A percentile compares a stretch with the other conserved stretches of the same genome.
These are phyloP conservation scores for Eurystomus gularis DNA, from an alignment of 2,113 vertebrate species.

Conservation along the genomic window DNA sequence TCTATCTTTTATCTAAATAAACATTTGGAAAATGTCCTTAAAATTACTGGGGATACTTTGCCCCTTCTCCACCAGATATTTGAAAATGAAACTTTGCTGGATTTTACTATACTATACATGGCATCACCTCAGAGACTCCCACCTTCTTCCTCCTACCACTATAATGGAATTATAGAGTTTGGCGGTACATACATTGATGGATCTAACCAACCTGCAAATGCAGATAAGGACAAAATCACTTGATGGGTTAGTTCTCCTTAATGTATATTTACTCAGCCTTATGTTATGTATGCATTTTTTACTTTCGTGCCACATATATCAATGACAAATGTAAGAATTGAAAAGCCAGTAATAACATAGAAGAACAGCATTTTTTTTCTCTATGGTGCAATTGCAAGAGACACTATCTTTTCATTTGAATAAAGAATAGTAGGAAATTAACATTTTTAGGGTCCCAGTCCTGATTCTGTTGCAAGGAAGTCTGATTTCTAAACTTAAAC, in stretches of 20 bases:
- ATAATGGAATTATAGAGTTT: conserved; percentile 79
- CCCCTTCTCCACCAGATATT: conserved; percentile 79
- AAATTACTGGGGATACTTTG: conserved; percentile 88
- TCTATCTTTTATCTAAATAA: conserved; percentile 93
- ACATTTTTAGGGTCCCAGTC: not conserved
- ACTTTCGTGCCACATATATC: conserved; percentile 83
- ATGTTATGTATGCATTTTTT: conserved; percentile 83
- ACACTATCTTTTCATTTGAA: conserved; percentile 45
- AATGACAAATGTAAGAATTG: conserved; percentile 83
- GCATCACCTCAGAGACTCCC: conserved; percentile 23
- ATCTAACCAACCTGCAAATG: conserved; percentile 93
- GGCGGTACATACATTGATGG: conserved; percentile 85
- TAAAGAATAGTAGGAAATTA: conserved; percentile 28
- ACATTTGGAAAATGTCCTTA: conserved; percentile 88
- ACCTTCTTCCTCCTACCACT: conserved; percentile 53
- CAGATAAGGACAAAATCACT: conserved; percentile 90
- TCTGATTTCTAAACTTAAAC: not conserved
- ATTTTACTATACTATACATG: conserved; percentile 41
- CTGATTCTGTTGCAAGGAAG: not conserved
- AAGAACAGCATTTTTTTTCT: conserved; percentile 21
- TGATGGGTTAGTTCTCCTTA: conserved; percentile 74
- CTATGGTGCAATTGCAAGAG: not conserved
- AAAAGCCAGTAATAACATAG: conserved; percentile 70
- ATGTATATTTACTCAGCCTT: conserved; percentile 85
- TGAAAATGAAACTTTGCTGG: conserved; percentile 70